Conservation (phyloP, 2,888 invertebrate species). For the Ormia ochracea region DNA sequence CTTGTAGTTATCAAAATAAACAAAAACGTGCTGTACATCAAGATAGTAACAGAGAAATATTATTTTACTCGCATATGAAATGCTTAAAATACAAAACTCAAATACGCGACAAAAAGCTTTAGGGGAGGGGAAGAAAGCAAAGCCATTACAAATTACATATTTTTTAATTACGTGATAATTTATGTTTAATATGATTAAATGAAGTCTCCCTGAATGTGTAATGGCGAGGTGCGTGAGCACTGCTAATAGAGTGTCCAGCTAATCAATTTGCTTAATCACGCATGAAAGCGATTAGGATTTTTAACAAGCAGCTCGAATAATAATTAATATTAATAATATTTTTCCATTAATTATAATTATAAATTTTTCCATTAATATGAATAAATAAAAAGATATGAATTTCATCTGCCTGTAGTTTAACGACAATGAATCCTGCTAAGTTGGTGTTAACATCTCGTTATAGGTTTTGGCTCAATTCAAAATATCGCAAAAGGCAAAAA, state of each 20-base stretch:
- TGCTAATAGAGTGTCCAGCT: no score
- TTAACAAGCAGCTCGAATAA: no score
- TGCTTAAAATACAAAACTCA: conserved; percentile 9
- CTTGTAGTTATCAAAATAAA: conserved; percentile 54
- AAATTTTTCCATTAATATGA: no score
- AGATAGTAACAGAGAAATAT: conserved; percentile 35
- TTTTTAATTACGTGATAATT: conserved; percentile 70
- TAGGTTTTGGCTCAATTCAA: no score
- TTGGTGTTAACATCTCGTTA: no score
- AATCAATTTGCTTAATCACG: background rate
- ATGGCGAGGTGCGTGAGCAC: conserved; percentile 2
- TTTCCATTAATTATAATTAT: no score
- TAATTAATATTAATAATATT: no score
- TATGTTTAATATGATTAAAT: conserved; percentile 62
- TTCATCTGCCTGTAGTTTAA: no score
- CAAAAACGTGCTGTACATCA: conserved; percentile 60
- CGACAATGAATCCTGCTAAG: no score
- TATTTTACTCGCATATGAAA: conserved; percentile 11
- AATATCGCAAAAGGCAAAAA: no score
- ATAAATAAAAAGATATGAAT: no score
- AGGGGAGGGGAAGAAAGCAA: conserved; percentile 42
- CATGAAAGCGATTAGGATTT: background rate
- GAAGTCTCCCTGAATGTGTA: background rate
- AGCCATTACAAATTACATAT: conserved; percentile 65
- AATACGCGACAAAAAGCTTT: background rate